Base-by-base conservation (phyloP, 2,888 invertebrate genomes). In the Oscheius sp. region DNA sequence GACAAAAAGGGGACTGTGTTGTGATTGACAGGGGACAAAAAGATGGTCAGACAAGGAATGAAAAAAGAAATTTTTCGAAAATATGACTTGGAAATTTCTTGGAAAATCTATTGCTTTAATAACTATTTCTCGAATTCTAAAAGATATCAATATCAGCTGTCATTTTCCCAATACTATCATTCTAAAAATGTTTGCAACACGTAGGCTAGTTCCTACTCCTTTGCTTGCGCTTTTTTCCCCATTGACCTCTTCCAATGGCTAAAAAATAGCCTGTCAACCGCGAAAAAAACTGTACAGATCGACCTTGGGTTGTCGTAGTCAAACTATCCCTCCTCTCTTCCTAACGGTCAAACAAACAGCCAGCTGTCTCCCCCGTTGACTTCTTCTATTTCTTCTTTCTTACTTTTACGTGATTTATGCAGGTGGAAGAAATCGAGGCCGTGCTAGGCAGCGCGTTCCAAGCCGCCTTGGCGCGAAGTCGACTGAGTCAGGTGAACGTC, bases 401-500 rank as follows among this genome's bases (percentile, higher is more conserved):
- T 50, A 6, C 24, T 17, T 36, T 22, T 22, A 50, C 47, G 33
- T 62, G 36, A 49, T 71, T 54, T 54, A 54, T 69, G 30, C 72
- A 72, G 76, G 72, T 74, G 20, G 71, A 74, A 64, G 74, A 77
- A 49, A 77, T 77, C 45, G 74, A 77, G 57, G 59, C 57, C 30
- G 71, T 77, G 47, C 63, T 77, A 38, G 68, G 67, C 28, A 75
- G 67, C 67, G 70, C 75, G 22, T 69, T 72, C 36, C 67, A 71
- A 30, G 61, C 72, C 14, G 70, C 72, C 14, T 36, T 64, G 14
- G 28, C 68, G 32, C 65, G 54, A 14, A 38, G 28, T 44, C 59
- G 59, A 44, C 59, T 59, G 24, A 28, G 41, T 12, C 26, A 38
- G 26, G 54, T 54, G n/a, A 54, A 38, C 14, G n/a, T n/a, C n/a